Evolutionary conservation across 1,140 invertebrate genomes (phyloP).

Genomic region (Cherax destructor): DNA sequence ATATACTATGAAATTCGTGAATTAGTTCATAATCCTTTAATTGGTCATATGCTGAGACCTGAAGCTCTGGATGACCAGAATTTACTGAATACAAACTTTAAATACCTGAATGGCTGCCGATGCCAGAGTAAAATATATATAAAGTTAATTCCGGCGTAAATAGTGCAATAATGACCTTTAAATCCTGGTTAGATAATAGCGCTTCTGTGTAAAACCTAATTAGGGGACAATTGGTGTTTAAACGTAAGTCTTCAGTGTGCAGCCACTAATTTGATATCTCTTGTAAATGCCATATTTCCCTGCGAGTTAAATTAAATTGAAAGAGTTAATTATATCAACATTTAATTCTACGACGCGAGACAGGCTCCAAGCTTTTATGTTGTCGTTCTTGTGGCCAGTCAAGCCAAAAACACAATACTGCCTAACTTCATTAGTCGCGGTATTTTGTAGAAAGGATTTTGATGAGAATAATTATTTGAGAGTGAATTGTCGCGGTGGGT

Average conservation of each 20-base stretch:
- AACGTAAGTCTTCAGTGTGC: slow-evolving; percentile 49
- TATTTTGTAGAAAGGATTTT: slow-evolving; percentile 38
- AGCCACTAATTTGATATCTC: slow-evolving; percentile 42
- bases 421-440: slow-evolving; percentile 27
- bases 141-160: not conserved
- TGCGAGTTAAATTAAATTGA: slow-evolving; percentile 42
- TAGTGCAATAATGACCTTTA: slow-evolving; percentile 43
- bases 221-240: slow-evolving; percentile 50
- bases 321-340: slow-evolving; percentile 62
- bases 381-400: not conserved
- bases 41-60: slow-evolving; percentile 9
- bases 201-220: slow-evolving; percentile 60
- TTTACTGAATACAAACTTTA: slow-evolving; percentile 15
- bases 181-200: slow-evolving; percentile 54
- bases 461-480: slow-evolving; percentile 35
- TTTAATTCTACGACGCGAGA: slow-evolving; percentile 51
- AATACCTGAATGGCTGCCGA: not conserved
- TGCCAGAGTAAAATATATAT: not conserved
- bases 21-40: slow-evolving; percentile 13
- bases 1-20: slow-evolving; percentile 27
- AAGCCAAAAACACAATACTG: slow-evolving; percentile 2
- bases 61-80: slow-evolving; percentile 1
- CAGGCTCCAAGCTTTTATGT: slow-evolving; percentile 9
- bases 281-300: slow-evolving; percentile 21
- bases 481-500: slow-evolving; percentile 4